Base-by-base conservation (phyloP, 2,888 invertebrate species). In the Thalpophila matura region DNA sequence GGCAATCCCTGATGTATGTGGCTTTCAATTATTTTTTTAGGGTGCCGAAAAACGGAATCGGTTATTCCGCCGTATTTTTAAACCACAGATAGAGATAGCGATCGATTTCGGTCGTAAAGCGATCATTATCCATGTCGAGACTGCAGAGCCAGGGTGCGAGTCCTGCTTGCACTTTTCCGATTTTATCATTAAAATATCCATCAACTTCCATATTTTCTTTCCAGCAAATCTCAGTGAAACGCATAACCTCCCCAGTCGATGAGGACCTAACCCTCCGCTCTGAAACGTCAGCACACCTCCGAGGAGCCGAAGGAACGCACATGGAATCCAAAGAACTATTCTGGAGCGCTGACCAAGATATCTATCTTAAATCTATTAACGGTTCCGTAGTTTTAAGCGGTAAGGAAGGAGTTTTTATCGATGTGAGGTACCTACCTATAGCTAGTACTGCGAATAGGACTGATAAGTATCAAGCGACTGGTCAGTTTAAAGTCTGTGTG, bases 401-500 rank as follows among this genome's bases (percentile, higher is more conserved):
- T 0, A 96, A 96, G 54, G 96, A 97, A 43, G 98, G 98, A 0
- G 95, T 97, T 0, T 96, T 94, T 51, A 91, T 98, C 0, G 97
- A 98, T 81, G 95, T 97, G 0, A 96, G 96, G 40, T 96, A 96
- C 69, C 92, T 98, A 14, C 98, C 98, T 0, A 95, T 97, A 45
- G 97, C 96, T 26, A 72, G 95, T 84, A 67, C 90, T 67, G 26
- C 94, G 77, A 84, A 94, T 84, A 81, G 89, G 33, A 88, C 87
- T 0, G 91, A 88, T 1, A 86, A 82, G 10, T 69, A 64, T 6
- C 83, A 83, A 1, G 86, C 83, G 0, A 86, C 87, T 0, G 94
- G 96, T 0, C 98, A 98, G 86, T 98, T 97, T 81, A 98, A 98
- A 87, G 96, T 99, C 0, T 99, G 98, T 79, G 97, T 98, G 0